These are phyloP conservation scores for Thamnaconus septentrionalis DNA, from an alignment of 2,113 vertebrate genomes.

Conservation along the genomic window DNA sequence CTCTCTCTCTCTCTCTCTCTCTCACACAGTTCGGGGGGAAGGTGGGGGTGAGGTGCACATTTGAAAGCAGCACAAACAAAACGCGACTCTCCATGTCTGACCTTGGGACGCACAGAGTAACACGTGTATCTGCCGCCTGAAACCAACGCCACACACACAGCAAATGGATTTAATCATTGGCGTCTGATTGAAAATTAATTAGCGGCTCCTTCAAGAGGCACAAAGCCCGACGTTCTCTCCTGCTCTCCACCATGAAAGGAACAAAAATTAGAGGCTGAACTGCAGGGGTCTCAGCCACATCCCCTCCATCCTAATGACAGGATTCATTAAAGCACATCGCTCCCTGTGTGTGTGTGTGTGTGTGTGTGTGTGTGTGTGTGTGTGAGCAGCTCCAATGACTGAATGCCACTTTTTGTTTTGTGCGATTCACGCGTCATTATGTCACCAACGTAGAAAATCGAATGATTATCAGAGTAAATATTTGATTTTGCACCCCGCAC, in stretches of 20 bases:
- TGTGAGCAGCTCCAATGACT: too few species aligned
- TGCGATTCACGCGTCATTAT: too few species aligned
- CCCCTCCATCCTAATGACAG: conserved; percentile 54
- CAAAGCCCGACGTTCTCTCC: conserved; percentile 12
- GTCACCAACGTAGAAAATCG: too few species aligned
- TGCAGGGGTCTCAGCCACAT: conserved; percentile 52
- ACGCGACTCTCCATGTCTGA: background rate
- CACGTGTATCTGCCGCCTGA: conserved; percentile 19
- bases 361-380: conserved; percentile 9
- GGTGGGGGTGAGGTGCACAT: conserved; percentile 1
- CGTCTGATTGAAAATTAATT: conserved; percentile 69
- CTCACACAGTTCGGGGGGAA: too few species aligned
- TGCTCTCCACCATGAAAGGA: conserved; percentile 44
- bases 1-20: background rate
- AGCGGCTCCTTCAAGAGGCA: conserved; percentile 37
- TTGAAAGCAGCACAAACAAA: conserved; percentile 6
- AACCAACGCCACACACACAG: conserved; percentile 1
- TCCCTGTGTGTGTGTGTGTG: conserved; percentile 7
- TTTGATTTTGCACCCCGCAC: too few species aligned
- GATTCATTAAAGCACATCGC: conserved; percentile 56
- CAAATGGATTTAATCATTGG: conserved; percentile 53
- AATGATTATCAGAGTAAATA: too few species aligned
- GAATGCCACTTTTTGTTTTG: too few species aligned
- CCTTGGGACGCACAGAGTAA: conserved; percentile 5
- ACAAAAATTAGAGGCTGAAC: conserved; percentile 52